Percentiles rank a stretch among this genome's conserved stretches.
These are phyloP conservation scores for Lottia scabra DNA, from an alignment of 2,888 invertebrate genomes.

Conservation along the genomic window DNA sequence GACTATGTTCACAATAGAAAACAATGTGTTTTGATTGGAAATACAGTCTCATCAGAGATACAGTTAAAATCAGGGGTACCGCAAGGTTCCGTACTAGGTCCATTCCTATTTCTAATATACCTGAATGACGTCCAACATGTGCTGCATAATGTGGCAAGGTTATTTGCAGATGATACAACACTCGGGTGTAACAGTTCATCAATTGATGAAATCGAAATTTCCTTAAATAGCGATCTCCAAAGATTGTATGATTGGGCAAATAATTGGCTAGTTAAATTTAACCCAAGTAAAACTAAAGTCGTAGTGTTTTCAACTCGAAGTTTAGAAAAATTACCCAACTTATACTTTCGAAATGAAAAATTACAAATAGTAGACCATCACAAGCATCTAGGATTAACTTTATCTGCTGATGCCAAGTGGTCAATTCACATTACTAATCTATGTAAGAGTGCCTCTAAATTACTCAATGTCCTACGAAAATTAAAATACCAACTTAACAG, in stretches of 20 bases:
- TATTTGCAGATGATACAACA: slow-evolving; percentile 19
- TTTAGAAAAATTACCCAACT: not conserved
- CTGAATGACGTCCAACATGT: slow-evolving; percentile 16
- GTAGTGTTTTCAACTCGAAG: slow-evolving; percentile 3
- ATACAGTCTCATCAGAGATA: not conserved
- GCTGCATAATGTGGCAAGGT: slow-evolving; percentile 1
- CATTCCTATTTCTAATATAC: slow-evolving; percentile 22
- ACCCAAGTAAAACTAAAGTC: too few relatives aligned
- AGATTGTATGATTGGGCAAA: not conserved
- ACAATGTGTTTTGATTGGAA: not conserved
- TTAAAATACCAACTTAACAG: slow-evolving; percentile 17
- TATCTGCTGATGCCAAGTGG: slow-evolving; percentile 16
- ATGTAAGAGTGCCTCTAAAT: slow-evolving; percentile 12
- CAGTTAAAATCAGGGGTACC: slow-evolving; percentile 11
- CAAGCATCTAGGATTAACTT: slow-evolving; percentile 21
- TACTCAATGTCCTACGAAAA: slow-evolving; percentile 13
- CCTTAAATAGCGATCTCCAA: slow-evolving; percentile 12
- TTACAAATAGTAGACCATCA: slow-evolving; percentile 12
- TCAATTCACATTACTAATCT: slow-evolving; percentile 13
- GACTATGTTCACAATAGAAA: not conserved
- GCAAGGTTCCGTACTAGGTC: slow-evolving; percentile 22
- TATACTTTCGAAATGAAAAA: slow-evolving; percentile 1
- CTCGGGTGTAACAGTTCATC: not conserved
- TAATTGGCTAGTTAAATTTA: slow-evolving; percentile 20
- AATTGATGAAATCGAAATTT: slow-evolving; percentile 10